Evolutionary conservation across 2,113 vertebrate species (phyloP), one percentile per base, ranked within the genome.

Genomic region (Amazona vittata): DNA sequence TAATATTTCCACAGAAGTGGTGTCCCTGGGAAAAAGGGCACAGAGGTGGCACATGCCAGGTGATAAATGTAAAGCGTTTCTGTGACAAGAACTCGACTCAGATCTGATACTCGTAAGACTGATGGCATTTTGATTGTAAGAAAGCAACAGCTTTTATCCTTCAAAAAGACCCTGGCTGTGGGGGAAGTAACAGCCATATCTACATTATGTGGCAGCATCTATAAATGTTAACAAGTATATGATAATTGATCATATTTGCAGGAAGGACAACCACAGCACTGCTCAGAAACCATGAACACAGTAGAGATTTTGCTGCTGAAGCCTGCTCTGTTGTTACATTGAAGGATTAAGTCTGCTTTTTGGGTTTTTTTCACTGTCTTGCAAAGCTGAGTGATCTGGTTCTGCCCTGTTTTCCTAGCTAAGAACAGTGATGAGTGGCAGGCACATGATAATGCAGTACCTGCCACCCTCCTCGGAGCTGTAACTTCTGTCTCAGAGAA

Each of bases 1-100:
- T 97, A 97, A 94, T 91, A 96, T 95, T 97, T 96, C 94, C 88
- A 94, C 89, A 95, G 96, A 97, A 96, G 85, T 97, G 85, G 49
- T 88, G 86, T 82, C 94, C 94, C 85, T 97, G 96, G 95, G 92
- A 92, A 97, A 97, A 98, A 87, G 89, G 96, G 90, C 95, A 97
- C 70, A 63, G 79, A 86, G 87, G 87, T 96, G 88, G 90, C 90
- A 95, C 85, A 93, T 89, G 86, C 77, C 88, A 93, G 77, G 74
- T 96, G 97, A 97, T 96, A 97, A 96, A 91, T 90, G 92, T 96
- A 97, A 95, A 94, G 65, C 26, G 0, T 89, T 94, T 87, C 86
- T 91, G 44, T 83, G 46, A 89, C 59, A 87, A 63, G 77, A 96
- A 62, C 77, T 87, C 70, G 50, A 4, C 0, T 0, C 20, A 39